Base-by-base conservation (phyloP, 2,888 invertebrate genomes). In the Axea sp. region DNA sequence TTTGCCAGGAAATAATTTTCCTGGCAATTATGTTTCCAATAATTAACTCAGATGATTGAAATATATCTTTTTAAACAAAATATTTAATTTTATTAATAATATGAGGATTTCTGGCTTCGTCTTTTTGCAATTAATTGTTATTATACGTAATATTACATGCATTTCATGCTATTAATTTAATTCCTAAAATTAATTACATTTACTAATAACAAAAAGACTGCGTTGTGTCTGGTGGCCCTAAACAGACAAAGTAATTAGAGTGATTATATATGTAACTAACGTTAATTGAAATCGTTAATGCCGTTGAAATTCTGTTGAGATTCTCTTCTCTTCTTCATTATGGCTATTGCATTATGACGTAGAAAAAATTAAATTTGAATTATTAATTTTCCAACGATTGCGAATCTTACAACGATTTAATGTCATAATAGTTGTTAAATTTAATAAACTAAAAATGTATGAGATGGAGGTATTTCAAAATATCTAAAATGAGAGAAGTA, bases 1-100 rank as follows among this genome's bases (percentile, higher is more conserved):
- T 28, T 15, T 7, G 8, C 12, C 11, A 43, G 26, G 15, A 43
- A 43, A 43, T 43, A 4, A 26, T 43, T 26, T 43, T 28, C 8
- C 12, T 4, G 6, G 22, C 11, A 33, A 33, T 31, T 31, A 8
- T n/a, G 1, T 8, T 8, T 28, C 8, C 1, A 28, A 28, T 28
- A 8, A 3, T 24, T 24, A 28, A 8, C 4, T 9, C 4, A 9
- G 28, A 9, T 9, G 4, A 28, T 28, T 28, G 9, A 8, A 28
- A 8, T 8, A 8, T 28, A 9, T 28, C 9, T 5, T 28, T 8
- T n/a, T n/a, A n/a, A n/a, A n/a, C n/a, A 28, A 28, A 8, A 2
- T 9, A 9, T 28, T 4, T 28, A 28, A 28, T 28, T 8, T 28
- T 9, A 28, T 28, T 28, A 28, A 28, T 28, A 28, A 28, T 1